Evolutionary conservation across 2,113 vertebrate genomes (phyloP).

Genomic region (Cepphus grylle): DNA sequence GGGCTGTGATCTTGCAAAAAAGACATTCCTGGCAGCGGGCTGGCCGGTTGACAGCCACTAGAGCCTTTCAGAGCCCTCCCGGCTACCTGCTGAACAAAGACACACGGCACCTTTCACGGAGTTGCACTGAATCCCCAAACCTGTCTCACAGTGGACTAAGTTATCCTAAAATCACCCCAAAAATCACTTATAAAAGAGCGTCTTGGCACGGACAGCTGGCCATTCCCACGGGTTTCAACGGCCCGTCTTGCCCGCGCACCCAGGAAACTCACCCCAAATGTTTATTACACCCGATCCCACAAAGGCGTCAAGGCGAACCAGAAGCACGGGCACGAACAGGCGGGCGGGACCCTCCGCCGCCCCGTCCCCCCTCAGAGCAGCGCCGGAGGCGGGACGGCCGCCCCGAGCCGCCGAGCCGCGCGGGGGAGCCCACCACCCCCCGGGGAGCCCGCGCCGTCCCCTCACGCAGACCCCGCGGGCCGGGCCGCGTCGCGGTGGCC

Average conservation of each 20-base stretch:
- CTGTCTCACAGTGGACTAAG: background rate
- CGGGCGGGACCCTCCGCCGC: background rate
- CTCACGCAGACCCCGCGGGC: background rate
- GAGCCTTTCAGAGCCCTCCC: background rate
- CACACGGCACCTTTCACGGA: fast-evolving
- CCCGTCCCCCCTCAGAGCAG: background rate
- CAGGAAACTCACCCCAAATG: background rate
- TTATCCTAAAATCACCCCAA: background rate
- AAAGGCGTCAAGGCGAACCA: fast-evolving
- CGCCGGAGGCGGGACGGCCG: background rate
- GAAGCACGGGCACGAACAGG: fast-evolving
- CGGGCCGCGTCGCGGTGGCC: background rate
- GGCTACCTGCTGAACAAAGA: background rate
- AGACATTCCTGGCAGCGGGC: fast-evolving
- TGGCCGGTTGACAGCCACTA: fast-evolving
- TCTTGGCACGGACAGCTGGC: background rate
- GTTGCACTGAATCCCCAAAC: fast-evolving
- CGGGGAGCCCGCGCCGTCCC: background rate
- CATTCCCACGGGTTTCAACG: background rate
- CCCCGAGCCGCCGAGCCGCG: no score
- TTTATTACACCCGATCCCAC: background rate
- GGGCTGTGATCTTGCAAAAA: background rate
- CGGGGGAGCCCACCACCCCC: background rate
- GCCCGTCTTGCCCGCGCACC: fast-evolving
- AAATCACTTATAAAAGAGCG: fast-evolving